Evolutionary conservation across 2,113 vertebrate species (phyloP).

Genomic region (Cairina moschata): DNA sequence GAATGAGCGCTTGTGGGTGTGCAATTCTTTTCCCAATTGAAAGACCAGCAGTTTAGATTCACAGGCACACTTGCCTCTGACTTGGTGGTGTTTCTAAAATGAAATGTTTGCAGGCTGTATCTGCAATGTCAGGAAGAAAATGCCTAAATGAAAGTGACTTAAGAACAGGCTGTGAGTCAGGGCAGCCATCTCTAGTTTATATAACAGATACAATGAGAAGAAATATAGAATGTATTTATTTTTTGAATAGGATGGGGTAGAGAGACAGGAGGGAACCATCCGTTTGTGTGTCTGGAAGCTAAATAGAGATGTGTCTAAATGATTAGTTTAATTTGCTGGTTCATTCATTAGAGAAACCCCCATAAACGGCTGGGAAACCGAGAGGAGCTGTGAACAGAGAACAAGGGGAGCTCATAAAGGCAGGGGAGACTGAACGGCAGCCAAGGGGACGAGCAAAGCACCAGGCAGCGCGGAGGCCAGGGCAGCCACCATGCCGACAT

Average conservation of each 20-base stretch:
- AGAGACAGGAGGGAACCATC: background rate
- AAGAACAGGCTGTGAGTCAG: conserved; percentile 54
- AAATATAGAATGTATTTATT: conserved; percentile 10
- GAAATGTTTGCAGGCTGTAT: conserved; percentile 43
- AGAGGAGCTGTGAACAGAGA: conserved; percentile 62
- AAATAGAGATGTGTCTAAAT: conserved; percentile 67
- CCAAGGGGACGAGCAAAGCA: conserved; percentile 62
- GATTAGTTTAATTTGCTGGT: conserved; percentile 64
- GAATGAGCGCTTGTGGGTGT: background rate
- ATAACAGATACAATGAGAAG: conserved; percentile 54
- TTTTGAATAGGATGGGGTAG: background rate
- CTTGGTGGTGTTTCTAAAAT: background rate
- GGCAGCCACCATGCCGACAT: conserved; percentile 49
- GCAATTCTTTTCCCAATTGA: background rate
- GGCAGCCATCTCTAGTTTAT: conserved; percentile 35
- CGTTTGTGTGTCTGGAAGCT: conserved; percentile 19
- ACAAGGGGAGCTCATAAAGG: conserved; percentile 73
- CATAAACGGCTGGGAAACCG: conserved; percentile 50
- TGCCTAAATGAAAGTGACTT: conserved; percentile 31
- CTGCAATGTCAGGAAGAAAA: conserved; percentile 30
- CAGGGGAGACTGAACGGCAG: conserved; percentile 76
- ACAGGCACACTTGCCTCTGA: background rate
- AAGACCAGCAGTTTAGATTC: background rate
- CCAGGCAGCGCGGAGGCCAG: conserved; percentile 47
- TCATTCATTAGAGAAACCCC: conserved; percentile 59